Evolutionary conservation across 2,797 vertebrate genomes (phyloP), one percentile per base, ranked within the genome.

Genomic region (Cichlasoma orientale): DNA sequence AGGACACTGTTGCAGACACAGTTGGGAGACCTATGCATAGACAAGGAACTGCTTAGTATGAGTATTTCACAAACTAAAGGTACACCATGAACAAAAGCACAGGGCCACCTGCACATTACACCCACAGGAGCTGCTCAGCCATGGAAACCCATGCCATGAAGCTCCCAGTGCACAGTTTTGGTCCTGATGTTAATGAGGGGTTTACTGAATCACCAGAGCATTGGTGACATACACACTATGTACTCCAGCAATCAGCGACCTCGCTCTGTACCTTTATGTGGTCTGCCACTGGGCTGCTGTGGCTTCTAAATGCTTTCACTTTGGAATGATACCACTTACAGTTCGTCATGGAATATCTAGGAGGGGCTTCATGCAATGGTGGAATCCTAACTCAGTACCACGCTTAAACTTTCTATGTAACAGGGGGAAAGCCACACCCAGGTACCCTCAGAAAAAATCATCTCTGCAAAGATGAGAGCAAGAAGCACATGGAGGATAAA

Each of bases 1-100:
- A 38, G 1, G 33, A 21, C 33, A 5, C 33, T 38, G 7, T 0
- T 44, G 16, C 38, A 52, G 2, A 8, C 18, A 50, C 44, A 50
- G 6, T 50, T 50, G 16, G 16, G 44, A 50, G 16, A 50, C 44
- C 16, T 19, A 19, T 1, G 44, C 23, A 21, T 61, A 41, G 58
- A 61, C 41, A 16, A 41, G 7, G 7, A 25, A 16, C 23, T 63
- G 36, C 9, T 63, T 25, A 41, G 36, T n/a, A 63, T 14, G 4
- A 41, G 36, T 25, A 25, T 61, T 61, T 41, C 21, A 25, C 16
- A 25, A 3, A 5, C 5, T 44, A 63, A 41, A 41, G 2, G 1
- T 18, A 16, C 21, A 63, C 36, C 38, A 25, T 41, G 21, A 7
- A 38, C 57, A 59, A 21, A 59, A 21, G 19, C 12, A 13, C 31